A percentile compares a stretch with the other conserved stretches of the same genome.
phyloP scores from a whole-genome alignment of 2,797 vertebrate genomes.

The Setipinna tenuifilis region DNA sequence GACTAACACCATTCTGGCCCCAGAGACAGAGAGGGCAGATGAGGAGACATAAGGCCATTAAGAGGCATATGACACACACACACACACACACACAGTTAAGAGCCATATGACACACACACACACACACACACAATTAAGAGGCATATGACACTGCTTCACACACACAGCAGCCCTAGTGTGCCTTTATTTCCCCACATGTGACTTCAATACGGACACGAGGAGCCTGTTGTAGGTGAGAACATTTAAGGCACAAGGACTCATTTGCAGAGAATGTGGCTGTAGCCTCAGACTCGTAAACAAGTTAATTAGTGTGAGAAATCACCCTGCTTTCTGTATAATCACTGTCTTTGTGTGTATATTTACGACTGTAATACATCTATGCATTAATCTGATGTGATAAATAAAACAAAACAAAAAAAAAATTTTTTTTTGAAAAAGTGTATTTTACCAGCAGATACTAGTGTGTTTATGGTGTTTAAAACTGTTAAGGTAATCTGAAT shows the following conservation, averaged over 20 bases:
- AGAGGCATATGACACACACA: neutral
- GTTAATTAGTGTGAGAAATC: neutral
- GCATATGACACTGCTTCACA: neutral
- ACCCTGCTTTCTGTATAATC: neutral
- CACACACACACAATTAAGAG: neutral
- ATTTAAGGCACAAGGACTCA: too few species aligned
- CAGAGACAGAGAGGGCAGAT: neutral
- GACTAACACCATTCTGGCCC: neutral
- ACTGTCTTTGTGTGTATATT: too few species aligned
- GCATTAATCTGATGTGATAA: too few species aligned
- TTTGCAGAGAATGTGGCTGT: neutral
- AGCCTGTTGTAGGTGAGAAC: neutral
- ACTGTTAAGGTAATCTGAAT: neutral
- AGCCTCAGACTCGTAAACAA: neutral
- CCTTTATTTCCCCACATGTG: neutral
- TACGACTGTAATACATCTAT: too few species aligned
- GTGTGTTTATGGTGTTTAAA: neutral
- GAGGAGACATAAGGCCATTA: neutral
- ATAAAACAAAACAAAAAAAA: too few species aligned
- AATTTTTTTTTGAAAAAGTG: too few species aligned
- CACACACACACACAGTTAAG: too few species aligned
- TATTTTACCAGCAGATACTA: neutral
- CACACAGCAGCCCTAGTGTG: neutral
- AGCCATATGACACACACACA: too few species aligned
- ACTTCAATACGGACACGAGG: slow-evolving; percentile 3